Evolutionary conservation across 1,140 invertebrate genomes (phyloP), one percentile per base, ranked within the genome.

Genomic region (Muscidifurax raptorellus): DNA sequence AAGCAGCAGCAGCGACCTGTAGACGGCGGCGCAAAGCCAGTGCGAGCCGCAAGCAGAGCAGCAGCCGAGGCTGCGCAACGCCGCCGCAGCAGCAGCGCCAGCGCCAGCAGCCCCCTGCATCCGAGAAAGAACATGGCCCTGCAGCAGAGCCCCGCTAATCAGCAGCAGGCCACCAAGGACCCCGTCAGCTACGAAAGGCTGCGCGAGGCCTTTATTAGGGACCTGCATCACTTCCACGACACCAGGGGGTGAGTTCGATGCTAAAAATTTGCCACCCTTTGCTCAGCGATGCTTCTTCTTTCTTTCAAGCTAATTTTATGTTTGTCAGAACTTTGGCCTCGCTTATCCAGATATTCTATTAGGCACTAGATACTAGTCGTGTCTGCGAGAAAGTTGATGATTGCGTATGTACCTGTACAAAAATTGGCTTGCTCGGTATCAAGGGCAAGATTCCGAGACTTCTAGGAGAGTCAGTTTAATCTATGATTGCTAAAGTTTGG

Each of bases 191-290:
- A 96, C 92, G 93, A 95, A 89, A 94, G 94, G 92, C 96, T 96
- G 92, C 95, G 95, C 88, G 94, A 95, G 85, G 93, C 94, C 86
- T 98, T 98, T 93, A 92, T 97, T 86, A 95, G 95, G 88, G 97
- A 97, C 89, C 93, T 98, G 86, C 95, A 95, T 87, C 96, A 96
- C 89, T 98, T 98, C 90, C 97, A 98, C 91, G 96, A 97, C 83
- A 95, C 95, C 85, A 95, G 96, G 93, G 96, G 97, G 97, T 98
- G 93, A 95, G 95, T 94, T 5, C 77, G 12, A 18, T 13, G 66
- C 66, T 28, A 2, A 30, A 7, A 13, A 27, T 28, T 69, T 69
- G 10, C 18, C 52, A 18, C 22, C 52, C 52, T 22, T 59, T n/a
- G 52, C 36, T 18, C 52, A 59, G 22, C 13, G 44, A 15, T 47